Base-by-base conservation (phyloP, 2,797 vertebrate species). In the Steatocranus sp. region DNA sequence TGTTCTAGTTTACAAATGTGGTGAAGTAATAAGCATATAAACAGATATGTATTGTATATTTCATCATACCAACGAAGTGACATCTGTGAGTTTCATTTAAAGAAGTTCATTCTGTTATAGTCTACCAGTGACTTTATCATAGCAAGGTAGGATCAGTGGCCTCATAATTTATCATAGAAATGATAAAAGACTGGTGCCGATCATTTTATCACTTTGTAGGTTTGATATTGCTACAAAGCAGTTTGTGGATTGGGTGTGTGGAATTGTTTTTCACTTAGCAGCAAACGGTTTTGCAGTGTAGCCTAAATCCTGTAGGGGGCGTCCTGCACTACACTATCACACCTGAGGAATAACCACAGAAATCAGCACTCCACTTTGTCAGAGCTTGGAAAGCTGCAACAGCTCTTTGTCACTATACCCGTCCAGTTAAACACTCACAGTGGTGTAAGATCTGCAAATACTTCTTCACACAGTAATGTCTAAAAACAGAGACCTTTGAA, bases 271-370 rank as follows among this genome's bases (percentile, higher is more conserved):
- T 17, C 38, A 68, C 4, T 68, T 43, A 25, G 23, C 23, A 68
- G 20, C 8, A 27, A 46, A 46, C 38, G 10, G 38, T 8, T 70
- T 34, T 78, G 85, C 75, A 92, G 51, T 88, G 4, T 34, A 82
- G 2, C 32, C 3, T 82, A 23, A 76, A 9, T 86, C 94, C 96
- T 92, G 89, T 83, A 94, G 95, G 84, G 93, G 95, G 96, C 74
- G 90, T 61, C 83, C 89, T 94, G 86, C 86, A 92, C 96, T 93
- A 91, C 20, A 88, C 15, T 92, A 91, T 93, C 30, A 83, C 76
- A 78, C 25, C 14, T 63, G 38, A 54, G 27, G 14, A 30, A 50
- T 5, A 7, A 38, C 17, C 38, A 50, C n/a, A 25, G 76, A 78
- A 43, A 32, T 51, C 79, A 75, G 38, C 53, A 46, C 48, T 43